Percentiles rank a stretch among this genome's conserved stretches.
Conservation (phyloP, 2,113 vertebrate species). For the Etheostoma cragini region DNA sequence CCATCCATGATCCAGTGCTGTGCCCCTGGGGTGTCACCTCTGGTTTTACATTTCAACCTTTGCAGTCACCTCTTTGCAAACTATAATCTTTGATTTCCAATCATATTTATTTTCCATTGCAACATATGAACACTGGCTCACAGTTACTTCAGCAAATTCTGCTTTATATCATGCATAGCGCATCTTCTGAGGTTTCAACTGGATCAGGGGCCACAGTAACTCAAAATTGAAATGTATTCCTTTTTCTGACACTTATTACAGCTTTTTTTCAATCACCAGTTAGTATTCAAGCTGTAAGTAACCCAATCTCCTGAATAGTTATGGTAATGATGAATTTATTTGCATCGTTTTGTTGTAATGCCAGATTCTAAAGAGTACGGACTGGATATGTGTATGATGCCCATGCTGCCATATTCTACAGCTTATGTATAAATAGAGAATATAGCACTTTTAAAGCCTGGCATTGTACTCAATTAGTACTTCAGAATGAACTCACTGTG, state of each 20-base stretch:
- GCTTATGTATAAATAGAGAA: background rate
- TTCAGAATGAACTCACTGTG: background rate
- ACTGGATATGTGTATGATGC: background rate
- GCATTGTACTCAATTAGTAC: background rate
- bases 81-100: background rate
- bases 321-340: background rate
- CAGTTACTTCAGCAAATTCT: background rate
- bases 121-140: background rate
- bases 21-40: slow-evolving; percentile 29
- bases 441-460: background rate
- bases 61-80: background rate
- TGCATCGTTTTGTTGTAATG: background rate
- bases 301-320: background rate
- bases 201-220: background rate
- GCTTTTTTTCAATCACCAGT: background rate
- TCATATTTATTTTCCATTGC: background rate
- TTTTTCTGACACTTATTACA: background rate
- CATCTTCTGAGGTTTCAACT: background rate
- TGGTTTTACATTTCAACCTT: slow-evolving; percentile 20
- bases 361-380: background rate
- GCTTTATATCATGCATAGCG: background rate
- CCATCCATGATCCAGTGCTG: slow-evolving; percentile 37
- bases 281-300: background rate
- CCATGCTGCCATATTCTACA: background rate
- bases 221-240: background rate